These are phyloP conservation scores for Eurosta solidaginis DNA, from an alignment of 1,140 invertebrate genomes.

Conservation along the genomic window DNA sequence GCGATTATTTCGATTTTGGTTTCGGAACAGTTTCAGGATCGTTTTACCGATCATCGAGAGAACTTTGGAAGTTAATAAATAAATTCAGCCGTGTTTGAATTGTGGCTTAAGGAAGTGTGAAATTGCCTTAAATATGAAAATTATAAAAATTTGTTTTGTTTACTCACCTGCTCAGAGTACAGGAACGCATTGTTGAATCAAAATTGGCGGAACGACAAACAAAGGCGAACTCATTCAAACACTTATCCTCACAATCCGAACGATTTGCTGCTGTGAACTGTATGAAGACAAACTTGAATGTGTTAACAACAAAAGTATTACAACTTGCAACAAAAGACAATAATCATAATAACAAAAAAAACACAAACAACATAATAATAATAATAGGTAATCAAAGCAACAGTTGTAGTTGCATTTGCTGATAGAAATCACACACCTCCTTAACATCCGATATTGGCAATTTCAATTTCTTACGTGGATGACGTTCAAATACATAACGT, in stretches of 20 bases:
- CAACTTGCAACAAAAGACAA: background rate
- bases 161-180: slow-evolving; percentile 69
- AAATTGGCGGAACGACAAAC: slow-evolving; percentile 85
- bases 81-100: too few relatives aligned
- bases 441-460: slow-evolving; percentile 77
- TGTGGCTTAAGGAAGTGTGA: background rate
- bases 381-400: slow-evolving; percentile 8
- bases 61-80: too few relatives aligned
- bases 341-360: background rate
- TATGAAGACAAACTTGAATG: slow-evolving; percentile 11
- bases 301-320: background rate
- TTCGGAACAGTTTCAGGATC: too few relatives aligned
- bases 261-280: slow-evolving; percentile 75
- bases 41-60: too few relatives aligned
- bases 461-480: slow-evolving; percentile 81
- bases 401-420: slow-evolving; percentile 3
- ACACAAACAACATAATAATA: background rate
- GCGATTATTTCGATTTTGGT: too few relatives aligned
- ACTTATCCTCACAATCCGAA: slow-evolving; percentile 89
- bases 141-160: background rate
- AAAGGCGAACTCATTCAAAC: slow-evolving; percentile 85
- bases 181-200: slow-evolving; percentile 75
- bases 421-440: slow-evolving; percentile 62
- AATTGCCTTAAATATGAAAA: background rate
- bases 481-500: slow-evolving; percentile 84